phyloP scores from a whole-genome alignment of 2,797 vertebrate genomes.

The Merluccius polli region DNA sequence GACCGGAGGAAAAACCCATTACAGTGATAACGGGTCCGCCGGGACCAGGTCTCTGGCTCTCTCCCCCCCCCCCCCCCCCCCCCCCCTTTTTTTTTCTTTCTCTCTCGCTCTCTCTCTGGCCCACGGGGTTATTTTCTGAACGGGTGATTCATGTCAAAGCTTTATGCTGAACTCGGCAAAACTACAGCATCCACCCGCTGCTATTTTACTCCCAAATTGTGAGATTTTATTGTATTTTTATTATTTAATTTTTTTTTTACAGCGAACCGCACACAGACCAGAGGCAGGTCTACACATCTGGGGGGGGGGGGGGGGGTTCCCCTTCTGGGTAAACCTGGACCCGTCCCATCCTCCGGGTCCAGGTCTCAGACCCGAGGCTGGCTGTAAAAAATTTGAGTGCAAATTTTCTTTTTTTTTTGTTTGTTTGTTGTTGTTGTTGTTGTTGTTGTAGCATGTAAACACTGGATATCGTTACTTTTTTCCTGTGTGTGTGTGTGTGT shows the following conservation, averaged over 20 bases:
- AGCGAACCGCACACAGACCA: slow-evolving; percentile 21
- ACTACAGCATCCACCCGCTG: slow-evolving; percentile 67
- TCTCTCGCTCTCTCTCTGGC: slow-evolving; percentile 70
- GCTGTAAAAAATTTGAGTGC: too few relatives aligned
- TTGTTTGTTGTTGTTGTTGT: too few relatives aligned
- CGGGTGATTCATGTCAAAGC: slow-evolving; percentile 64
- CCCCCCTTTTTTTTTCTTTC: too few relatives aligned
- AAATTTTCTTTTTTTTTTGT: too few relatives aligned
- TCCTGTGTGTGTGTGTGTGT: slow-evolving; percentile 63
- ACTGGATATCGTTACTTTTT: slow-evolving; percentile 57
- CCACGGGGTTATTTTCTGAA: slow-evolving; percentile 63
- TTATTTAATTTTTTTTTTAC: too few relatives aligned
- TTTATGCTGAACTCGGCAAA: slow-evolving; percentile 68
- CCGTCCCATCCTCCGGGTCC: too few relatives aligned
- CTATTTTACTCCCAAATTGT: slow-evolving; percentile 62
- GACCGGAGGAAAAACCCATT: slow-evolving; percentile 68
- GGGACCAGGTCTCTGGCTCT: too few relatives aligned
- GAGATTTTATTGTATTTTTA: too few relatives aligned
- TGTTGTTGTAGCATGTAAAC: slow-evolving; percentile 74
- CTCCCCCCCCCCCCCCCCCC: too few relatives aligned
- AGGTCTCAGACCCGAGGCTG: too few relatives aligned
- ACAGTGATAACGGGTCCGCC: slow-evolving; percentile 52
- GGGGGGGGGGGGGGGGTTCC: too few relatives aligned
- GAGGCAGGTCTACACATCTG: not conserved
- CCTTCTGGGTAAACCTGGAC: too few relatives aligned